Conservation (phyloP, 1,140 invertebrate species). For the Drosophila prosaltans region DNA sequence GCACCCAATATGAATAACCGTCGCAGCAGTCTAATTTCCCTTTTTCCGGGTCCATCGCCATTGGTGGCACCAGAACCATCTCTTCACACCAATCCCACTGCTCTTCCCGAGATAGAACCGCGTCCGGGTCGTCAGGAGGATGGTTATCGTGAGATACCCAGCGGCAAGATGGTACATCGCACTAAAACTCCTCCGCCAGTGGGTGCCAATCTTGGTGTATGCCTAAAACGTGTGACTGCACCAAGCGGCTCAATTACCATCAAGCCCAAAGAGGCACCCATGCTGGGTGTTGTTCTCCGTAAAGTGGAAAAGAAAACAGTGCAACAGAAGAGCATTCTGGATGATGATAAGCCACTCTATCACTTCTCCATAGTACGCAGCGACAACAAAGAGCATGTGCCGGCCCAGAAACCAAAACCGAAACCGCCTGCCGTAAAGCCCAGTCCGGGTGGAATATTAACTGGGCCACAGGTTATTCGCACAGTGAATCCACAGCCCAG, state of each 20-base stretch:
- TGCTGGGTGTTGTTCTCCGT: conserved; percentile 78
- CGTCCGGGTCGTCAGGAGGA: conserved; percentile 40
- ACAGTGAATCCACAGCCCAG: conserved; percentile 33
- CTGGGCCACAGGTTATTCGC: conserved; percentile 64
- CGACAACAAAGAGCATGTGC: conserved; percentile 69
- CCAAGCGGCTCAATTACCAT: conserved; percentile 67
- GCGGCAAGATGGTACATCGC: conserved; percentile 74
- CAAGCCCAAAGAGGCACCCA: conserved; percentile 75
- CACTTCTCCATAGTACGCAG: conserved; percentile 78
- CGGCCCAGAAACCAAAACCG: conserved; percentile 65
- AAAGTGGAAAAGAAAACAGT: conserved; percentile 72
- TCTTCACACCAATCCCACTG: conserved; percentile 62
- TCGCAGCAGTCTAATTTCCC: conserved; percentile 60
- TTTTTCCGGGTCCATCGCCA: conserved; percentile 76
- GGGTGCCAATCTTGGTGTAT: conserved; percentile 73
- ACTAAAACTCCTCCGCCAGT: conserved; percentile 78
- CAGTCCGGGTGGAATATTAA: conserved; percentile 69
- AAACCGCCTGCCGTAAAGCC: conserved; percentile 68
- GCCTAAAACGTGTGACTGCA: conserved; percentile 68
- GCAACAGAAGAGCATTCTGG: conserved; percentile 79
- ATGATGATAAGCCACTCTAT: conserved; percentile 78
- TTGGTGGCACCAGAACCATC: conserved; percentile 63
- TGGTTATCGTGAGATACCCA: conserved; percentile 68
- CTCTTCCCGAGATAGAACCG: conserved; percentile 10
- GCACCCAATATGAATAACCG: conserved; percentile 64